phyloP scores from a whole-genome alignment of 2,113 vertebrate genomes.

The Lanius collurio region DNA sequence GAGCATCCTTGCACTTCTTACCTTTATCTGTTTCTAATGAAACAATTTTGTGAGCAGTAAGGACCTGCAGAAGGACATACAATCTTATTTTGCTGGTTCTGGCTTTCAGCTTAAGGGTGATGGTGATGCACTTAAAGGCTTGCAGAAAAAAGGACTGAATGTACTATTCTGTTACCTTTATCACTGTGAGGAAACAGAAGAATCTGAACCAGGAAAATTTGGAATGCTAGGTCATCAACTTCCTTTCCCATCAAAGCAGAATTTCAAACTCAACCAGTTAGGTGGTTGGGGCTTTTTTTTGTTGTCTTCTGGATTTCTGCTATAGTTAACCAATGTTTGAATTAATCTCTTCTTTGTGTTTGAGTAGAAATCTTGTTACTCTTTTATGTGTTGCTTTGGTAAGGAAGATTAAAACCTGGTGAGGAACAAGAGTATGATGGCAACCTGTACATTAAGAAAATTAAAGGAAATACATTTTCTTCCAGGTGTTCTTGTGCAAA shows the following conservation, averaged over 20 bases:
- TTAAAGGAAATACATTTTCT: not conserved
- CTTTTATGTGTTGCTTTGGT: not conserved
- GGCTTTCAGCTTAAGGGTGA: not conserved
- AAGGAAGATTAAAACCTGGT: not conserved
- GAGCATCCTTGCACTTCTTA: not conserved
- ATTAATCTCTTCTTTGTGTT: not conserved
- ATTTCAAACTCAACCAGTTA: not conserved
- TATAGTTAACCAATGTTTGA: not conserved
- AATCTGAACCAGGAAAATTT: not conserved
- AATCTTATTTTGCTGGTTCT: not conserved
- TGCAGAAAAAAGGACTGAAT: not conserved
- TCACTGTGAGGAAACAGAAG: not conserved
- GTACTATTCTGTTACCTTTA: not conserved
- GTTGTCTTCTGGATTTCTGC: not conserved
- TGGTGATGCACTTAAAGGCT: not conserved
- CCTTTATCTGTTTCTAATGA: not conserved
- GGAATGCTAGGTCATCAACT: not conserved
- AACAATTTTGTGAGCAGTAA: not conserved
- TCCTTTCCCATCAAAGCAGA: not conserved
- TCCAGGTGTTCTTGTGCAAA: not conserved
- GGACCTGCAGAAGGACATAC: not conserved
- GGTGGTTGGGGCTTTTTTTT: not conserved
- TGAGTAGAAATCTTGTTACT: not conserved
- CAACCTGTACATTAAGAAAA: not conserved
- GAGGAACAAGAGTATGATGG: not conserved